Percentiles rank a stretch among this genome's conserved stretches.
These are phyloP conservation scores for Empidonax alnorum DNA, from an alignment of 2,113 vertebrate species.

Conservation along the genomic window DNA sequence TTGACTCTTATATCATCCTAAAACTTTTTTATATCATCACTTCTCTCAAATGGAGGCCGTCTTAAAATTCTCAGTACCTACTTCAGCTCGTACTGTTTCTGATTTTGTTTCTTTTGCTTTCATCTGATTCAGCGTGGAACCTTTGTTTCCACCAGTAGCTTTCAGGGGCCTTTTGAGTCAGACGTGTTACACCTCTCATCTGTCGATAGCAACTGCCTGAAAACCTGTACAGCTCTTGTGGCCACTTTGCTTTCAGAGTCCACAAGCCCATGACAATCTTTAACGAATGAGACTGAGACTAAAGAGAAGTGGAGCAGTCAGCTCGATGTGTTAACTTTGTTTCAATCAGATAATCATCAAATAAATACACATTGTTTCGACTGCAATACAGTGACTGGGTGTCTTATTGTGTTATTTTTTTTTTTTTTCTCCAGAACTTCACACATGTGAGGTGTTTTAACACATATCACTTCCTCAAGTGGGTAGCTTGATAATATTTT, in stretches of 20 bases:
- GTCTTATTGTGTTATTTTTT: neutral
- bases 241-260: neutral
- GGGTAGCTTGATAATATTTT: neutral
- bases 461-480: neutral
- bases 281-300: neutral
- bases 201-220: neutral
- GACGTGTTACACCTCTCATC: rapidly evolving
- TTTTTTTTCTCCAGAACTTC: neutral
- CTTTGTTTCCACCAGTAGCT: neutral
- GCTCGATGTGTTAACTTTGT: neutral
- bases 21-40: neutral
- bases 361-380: neutral
- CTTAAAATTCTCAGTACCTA: neutral
- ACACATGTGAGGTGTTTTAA: neutral
- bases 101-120: neutral
- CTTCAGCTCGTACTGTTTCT: neutral
- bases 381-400: neutral
- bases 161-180: neutral
- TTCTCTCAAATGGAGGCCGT: neutral
- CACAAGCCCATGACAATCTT: neutral
- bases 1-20: neutral
- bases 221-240: neutral
- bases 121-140: neutral
- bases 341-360: neutral
- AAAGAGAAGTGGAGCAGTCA: neutral